phyloP scores from a whole-genome alignment of 2,888 invertebrate genomes.

The Reticulitermes lucifugus region DNA sequence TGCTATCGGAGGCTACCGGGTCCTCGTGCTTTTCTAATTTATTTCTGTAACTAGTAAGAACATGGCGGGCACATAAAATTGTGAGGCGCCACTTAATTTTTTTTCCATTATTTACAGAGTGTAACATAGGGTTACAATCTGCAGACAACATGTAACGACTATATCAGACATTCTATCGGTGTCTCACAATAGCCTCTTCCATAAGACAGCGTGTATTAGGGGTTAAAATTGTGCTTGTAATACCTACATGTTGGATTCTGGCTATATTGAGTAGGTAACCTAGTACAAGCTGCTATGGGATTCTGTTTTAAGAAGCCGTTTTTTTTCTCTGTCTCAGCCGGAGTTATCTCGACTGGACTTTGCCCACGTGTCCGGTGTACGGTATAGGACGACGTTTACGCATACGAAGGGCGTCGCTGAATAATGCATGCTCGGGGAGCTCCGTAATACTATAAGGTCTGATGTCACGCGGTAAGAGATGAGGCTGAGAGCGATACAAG shows the following conservation, averaged over 20 bases:
- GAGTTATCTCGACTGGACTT: background rate
- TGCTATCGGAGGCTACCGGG: no score
- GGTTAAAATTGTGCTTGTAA: background rate
- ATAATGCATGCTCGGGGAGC: slow-evolving; percentile 7
- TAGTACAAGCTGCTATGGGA: background rate
- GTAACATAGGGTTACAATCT: background rate
- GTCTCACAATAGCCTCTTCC: background rate
- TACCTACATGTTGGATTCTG: background rate
- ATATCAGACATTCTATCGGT: slow-evolving; percentile 1
- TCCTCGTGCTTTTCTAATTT: no score
- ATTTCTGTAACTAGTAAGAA: no score
- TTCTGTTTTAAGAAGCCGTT: background rate
- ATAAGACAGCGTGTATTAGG: background rate
- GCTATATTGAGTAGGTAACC: background rate
- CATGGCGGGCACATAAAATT: no score
- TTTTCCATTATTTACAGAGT: background rate
- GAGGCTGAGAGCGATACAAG: background rate
- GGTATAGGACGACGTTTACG: background rate
- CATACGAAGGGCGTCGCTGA: background rate
- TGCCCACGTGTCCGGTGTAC: background rate
- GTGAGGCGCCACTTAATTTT: no score
- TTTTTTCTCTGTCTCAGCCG: background rate
- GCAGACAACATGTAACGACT: background rate
- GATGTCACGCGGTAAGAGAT: background rate
- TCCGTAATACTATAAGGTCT: background rate